Percentiles rank a stretch among this genome's conserved stretches.
phyloP scores from a whole-genome alignment of 2,797 vertebrate genomes.

The Manis crassicaudata region DNA sequence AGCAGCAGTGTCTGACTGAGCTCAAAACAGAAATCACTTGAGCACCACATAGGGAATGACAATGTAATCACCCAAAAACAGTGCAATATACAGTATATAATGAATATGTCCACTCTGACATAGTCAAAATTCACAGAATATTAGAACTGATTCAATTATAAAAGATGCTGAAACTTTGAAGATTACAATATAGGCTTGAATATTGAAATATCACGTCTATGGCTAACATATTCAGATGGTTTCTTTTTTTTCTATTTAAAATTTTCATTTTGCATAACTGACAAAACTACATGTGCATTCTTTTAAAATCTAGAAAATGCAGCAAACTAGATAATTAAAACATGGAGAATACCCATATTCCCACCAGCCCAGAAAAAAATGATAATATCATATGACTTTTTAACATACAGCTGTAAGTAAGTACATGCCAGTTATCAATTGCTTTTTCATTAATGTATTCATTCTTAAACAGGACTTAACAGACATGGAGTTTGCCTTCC shows the following conservation, averaged over 20 bases:
- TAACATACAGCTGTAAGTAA: neutral
- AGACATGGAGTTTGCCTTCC: neutral
- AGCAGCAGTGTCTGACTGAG: neutral
- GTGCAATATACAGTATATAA: neutral
- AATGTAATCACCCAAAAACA: neutral
- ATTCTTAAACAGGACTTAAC: neutral
- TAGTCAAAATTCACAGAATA: neutral
- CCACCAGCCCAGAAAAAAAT: neutral
- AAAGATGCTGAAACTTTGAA: neutral
- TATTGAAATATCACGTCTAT: neutral
- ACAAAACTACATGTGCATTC: neutral
- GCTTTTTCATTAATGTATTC: neutral
- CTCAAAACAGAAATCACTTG: neutral
- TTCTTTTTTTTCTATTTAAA: conserved; percentile 18
- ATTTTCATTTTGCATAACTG: neutral
- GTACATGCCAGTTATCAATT: neutral
- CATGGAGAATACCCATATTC: neutral
- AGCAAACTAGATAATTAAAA: neutral
- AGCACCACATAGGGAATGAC: neutral
- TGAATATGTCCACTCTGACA: neutral
- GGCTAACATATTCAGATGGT: neutral
- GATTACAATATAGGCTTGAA: neutral
- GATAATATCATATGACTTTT: neutral
- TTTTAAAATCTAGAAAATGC: neutral
- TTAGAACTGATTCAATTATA: conserved; percentile 15